Evolutionary conservation across 2,888 invertebrate genomes (phyloP).

Genomic region (Biston stratarius): DNA sequence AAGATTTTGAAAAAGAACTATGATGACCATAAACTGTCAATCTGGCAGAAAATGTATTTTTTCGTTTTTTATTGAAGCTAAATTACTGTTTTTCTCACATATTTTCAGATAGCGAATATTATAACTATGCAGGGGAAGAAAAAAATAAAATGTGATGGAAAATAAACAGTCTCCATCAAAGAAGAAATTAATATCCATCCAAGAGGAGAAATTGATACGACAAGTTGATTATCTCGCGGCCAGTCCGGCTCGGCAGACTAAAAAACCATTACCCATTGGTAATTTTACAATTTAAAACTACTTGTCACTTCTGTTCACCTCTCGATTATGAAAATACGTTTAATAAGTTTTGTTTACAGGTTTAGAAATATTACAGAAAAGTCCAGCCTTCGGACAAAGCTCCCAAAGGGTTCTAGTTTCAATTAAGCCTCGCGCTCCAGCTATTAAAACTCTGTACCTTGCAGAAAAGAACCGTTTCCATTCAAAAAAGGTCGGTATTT

Average conservation of each 20-base stretch:
- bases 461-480: slow-evolving; percentile 70
- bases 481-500: slow-evolving; percentile 63
- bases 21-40: slow-evolving; percentile 42
- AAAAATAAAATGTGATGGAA: slow-evolving; percentile 84
- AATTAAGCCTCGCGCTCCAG: slow-evolving; percentile 69
- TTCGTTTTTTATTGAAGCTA: slow-evolving; percentile 47
- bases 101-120: slow-evolving; percentile 54
- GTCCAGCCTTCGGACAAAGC: slow-evolving; percentile 52
- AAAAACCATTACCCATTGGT: slow-evolving; percentile 67
- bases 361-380: slow-evolving; percentile 69
- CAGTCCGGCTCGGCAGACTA: slow-evolving; percentile 53
- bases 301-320: not conserved
- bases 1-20: slow-evolving; percentile 53
- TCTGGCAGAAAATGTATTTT: slow-evolving; percentile 66
- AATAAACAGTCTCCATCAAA: slow-evolving; percentile 77
- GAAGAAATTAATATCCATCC: slow-evolving; percentile 72
- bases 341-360: slow-evolving; percentile 55
- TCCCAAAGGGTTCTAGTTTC: slow-evolving; percentile 72
- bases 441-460: slow-evolving; percentile 72
- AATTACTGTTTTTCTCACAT: slow-evolving; percentile 58
- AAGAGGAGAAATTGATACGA: slow-evolving; percentile 73
- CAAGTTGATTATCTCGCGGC: slow-evolving; percentile 62
- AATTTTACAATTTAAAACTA: slow-evolving; percentile 31
- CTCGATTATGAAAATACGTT: not conserved
- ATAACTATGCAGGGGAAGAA: slow-evolving; percentile 77